Base-by-base conservation (phyloP, 2,888 invertebrate species). In the Cryptocheilus praepositus region DNA sequence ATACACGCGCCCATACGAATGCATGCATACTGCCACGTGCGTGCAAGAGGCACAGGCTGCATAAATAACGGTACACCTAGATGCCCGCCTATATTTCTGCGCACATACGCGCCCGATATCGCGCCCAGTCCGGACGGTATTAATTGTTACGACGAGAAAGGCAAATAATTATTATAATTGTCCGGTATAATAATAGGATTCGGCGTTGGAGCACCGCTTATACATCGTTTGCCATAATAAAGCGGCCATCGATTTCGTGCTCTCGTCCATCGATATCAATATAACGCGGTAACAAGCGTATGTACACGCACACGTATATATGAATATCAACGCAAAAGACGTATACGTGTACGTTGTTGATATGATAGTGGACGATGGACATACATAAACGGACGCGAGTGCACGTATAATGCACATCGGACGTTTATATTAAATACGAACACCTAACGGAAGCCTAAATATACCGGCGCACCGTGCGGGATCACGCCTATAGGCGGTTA, bases 131-230 rank as follows among this genome's bases (percentile, higher is more conserved):
- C 76, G 81, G 59, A 62, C 70, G 71, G 83, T 85, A 88, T 88
- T 85, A 86, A 88, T 88, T 88, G 88, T 87, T 85, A 83, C 84
- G 83, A 85, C 81, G 82, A 81, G 79, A 85, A 87, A 86, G 85
- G 83, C 85, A 88, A 86, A 88, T 88, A 86, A 87, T 88, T 88
- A 87, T 87, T 86, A 87, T 87, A 87, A 87, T 87, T 86, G 84
- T 86, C 82, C 81, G 79, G 82, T 83, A 83, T 85, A 85, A 85
- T 86, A 83, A 86, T 85, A 82, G 84, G 81, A 85, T 86, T 85
- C 76, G 74, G 74, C 78, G 73, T 65, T 80, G 75, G 76, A 79
- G 71, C 73, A 69, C 71, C 77, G 77, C 79, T 79, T 79, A 79
- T 77, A 77, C 77, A 79, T 79, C 79, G 79, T 79, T 73, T 77